These are phyloP conservation scores for Pandion haliaetus DNA, from an alignment of 2,113 vertebrate species.

Conservation along the genomic window DNA sequence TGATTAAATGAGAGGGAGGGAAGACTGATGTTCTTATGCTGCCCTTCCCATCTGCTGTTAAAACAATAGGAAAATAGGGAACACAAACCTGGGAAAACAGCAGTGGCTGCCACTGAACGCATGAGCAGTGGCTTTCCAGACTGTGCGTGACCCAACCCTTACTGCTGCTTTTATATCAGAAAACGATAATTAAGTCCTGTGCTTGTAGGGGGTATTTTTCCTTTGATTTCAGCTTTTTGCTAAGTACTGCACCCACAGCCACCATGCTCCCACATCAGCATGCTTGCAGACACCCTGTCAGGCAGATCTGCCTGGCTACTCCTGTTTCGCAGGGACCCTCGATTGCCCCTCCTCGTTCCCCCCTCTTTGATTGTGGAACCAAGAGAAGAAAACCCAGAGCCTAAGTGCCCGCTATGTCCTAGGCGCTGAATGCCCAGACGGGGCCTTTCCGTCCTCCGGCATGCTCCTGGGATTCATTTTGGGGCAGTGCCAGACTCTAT, in stretches of 20 bases:
- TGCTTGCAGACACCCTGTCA: rapidly evolving
- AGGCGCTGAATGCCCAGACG: not conserved
- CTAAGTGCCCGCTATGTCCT: not conserved
- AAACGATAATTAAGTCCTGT: not conserved
- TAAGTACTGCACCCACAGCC: not conserved
- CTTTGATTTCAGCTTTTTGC: not conserved
- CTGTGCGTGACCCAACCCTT: not conserved
- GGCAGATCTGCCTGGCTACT: not conserved
- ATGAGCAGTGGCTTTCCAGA: not conserved
- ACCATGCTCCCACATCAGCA: rapidly evolving
- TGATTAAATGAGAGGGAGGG: not conserved
- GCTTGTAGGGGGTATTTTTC: rapidly evolving
- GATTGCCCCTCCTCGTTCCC: rapidly evolving
- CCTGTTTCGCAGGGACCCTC: rapidly evolving
- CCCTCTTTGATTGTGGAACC: not conserved
- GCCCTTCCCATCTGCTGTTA: not conserved
- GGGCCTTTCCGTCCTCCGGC: not conserved
- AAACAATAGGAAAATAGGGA: not conserved
- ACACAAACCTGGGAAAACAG: not conserved
- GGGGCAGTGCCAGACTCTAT: not conserved
- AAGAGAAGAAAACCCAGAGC: not conserved
- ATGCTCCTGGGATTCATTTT: not conserved
- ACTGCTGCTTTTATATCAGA: not conserved
- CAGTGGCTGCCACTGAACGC: not conserved
- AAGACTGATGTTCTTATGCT: not conserved